Evolutionary conservation across 2,113 vertebrate genomes (phyloP), one percentile per base, ranked within the genome.

Genomic region (Triplophysa tibetana): DNA sequence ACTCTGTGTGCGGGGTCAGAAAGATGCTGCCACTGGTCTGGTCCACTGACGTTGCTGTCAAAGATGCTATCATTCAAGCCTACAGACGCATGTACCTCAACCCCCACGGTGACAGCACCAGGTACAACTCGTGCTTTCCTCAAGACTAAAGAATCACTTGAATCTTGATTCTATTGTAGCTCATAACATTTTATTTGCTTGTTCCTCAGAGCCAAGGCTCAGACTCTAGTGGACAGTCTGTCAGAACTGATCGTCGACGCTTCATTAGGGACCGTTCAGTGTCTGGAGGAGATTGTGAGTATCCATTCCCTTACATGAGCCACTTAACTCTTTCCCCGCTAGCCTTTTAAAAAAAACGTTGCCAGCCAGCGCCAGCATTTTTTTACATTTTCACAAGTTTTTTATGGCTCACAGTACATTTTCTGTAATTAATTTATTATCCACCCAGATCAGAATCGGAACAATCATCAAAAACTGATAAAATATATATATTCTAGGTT

Each of bases 251-350:
- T 98, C 89, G 89, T 96, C 56, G 94, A 99, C 78, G 93, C 95
- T 0, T 96, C 95, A 0, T 82, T 95, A 65, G 96, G 93, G 85
- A 95, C 91, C 0, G 90, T 97, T 84, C 93, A 96, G 75, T 99
- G 96, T 90, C 94, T 99, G 52, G 97, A 96, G 84, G 96, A 99
- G 93, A 97, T 99, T 81, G 98, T 99, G 87, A 96, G 96, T 94
- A 26, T 19, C 50, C 13, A 12, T 48, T 26, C n/a, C 29, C n/a
- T 19, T 8, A 16, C 6, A 2, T 19, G 10, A 9, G 24, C 16
- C 38, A 23, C 5, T 63, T 6, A 24, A 24, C 24, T 24, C 24
- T 24, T 24, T 24, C 24, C 24, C 24, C 24, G 24, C 24, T 24
- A 24, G 24, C 24, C 24, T 24, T 24, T 24, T 24, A 1, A 24